Base-by-base conservation (phyloP, 2,797 vertebrate genomes). In the Philypnodon macrostomus region DNA sequence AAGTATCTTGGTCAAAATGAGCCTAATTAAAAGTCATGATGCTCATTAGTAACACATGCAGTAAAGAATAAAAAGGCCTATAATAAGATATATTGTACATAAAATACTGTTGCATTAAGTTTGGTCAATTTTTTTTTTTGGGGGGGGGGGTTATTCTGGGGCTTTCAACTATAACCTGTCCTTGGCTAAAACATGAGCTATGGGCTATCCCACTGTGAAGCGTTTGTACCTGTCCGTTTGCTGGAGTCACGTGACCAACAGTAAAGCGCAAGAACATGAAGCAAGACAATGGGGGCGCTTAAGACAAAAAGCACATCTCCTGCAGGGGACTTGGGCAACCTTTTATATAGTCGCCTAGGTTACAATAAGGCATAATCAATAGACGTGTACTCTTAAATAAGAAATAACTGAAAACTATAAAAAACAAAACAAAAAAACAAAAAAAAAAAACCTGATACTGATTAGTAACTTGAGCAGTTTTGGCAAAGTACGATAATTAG, bases 181-280 rank as follows among this genome's bases (percentile, higher is more conserved):
- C 31, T 27, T 27, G 21, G 47, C 10, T 41, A 21, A 56, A 16
- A 36, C 37, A 4, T 38, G 12, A 64, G 13, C 26, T n/a, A 33
- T 21, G 12, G 24, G 36, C 15, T 32, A 37, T 26, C 11, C 35
- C n/a, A 34, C 17, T 41, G 18, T 49, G 15, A 44, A 37, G 14
- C 11, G 30, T 23, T 19, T 67, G 30, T 49, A 37, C 47, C 51
- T 59, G 52, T 66, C 61, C 70, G 64, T 76, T 66, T 63, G 35
- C 13, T 45, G 47, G 16, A n/a, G 51, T 33, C 58, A 67, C 48
- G 53, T 75, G 39, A 31, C 16, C 3, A 40, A 19, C 51, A 64
- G 36, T 31, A 8, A 59, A 62, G 60, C 50, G 33, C 1, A 46
- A 7, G 5, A 24, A 14, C 57, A 32, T 24, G 4, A 44, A 34